phyloP scores from a whole-genome alignment of 2,797 vertebrate species.

The Danionella dracula region DNA sequence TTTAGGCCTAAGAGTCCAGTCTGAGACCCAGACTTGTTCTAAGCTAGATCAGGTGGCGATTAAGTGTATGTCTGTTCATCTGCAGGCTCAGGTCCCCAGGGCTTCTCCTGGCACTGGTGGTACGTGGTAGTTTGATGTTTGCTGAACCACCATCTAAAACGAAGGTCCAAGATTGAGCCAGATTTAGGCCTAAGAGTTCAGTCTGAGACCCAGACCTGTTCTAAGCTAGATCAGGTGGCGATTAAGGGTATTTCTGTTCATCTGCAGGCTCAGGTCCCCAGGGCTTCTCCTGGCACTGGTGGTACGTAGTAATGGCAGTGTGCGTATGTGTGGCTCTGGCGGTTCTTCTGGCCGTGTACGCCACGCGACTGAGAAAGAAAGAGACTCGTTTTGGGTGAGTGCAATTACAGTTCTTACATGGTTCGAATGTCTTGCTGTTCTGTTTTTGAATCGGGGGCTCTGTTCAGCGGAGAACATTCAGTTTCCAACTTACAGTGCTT shows the following conservation, averaged over 20 bases:
- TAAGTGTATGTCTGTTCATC: not conserved
- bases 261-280: slow-evolving; percentile 46
- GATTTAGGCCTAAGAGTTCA: too few relatives aligned
- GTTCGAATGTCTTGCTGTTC: not conserved
- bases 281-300: slow-evolving; percentile 87
- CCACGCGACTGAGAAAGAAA: slow-evolving; percentile 77
- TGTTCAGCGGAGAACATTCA: too few relatives aligned
- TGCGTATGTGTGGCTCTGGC: slow-evolving; percentile 69
- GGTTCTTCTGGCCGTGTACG: slow-evolving; percentile 74
- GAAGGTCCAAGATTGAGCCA: too few relatives aligned
- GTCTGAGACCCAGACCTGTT: too few relatives aligned
- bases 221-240: too few relatives aligned
- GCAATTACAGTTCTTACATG: not conserved
- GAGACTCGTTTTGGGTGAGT: slow-evolving; percentile 87
- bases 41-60: too few relatives aligned
- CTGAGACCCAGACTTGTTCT: too few relatives aligned
- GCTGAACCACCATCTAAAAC: too few relatives aligned
- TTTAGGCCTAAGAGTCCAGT: too few relatives aligned
- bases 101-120: slow-evolving; percentile 84
- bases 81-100: slow-evolving; percentile 46
- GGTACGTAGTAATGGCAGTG: slow-evolving; percentile 83
- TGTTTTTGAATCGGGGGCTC: too few relatives aligned
- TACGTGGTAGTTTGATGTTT: slow-evolving; percentile 39
- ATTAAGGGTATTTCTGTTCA: not conserved
- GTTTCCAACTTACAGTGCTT: too few relatives aligned